Base-by-base conservation (phyloP, 2,888 invertebrate species). In the Phalangium opilio region DNA sequence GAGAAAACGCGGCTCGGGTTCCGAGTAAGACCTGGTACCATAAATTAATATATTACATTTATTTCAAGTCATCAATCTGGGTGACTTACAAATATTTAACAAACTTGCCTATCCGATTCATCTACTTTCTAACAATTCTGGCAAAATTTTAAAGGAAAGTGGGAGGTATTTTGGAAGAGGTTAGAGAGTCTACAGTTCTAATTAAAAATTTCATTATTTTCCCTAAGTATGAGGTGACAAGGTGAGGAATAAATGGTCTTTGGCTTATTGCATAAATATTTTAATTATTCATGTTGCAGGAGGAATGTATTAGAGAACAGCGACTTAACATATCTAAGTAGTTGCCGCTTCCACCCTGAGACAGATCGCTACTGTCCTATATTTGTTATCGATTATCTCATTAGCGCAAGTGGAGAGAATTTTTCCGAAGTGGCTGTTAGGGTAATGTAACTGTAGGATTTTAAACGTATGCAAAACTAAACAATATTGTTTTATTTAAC, bases 181-280 rank as follows among this genome's bases (percentile, higher is more conserved):
- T 57, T 7, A 49, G 55, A 49, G 54, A 66, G 48, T 70, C 69
- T 53, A 70, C 70, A 10, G 65, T 69, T 15, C 62, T 70, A 32
- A 65, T 69, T 3, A 70, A 70, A 57, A 70, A 69, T 54, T 64
- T 64, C 53, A 64, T 71, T 38, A 63, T 67, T 51, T 70, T 70
- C 59, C 65, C 67, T 17, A 62, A 62, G 49, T 69, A 66, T 58
- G 54, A 48, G 33, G 60, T 62, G 0, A 63, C 59, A 49, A 61
- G 66, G 64, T 65, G 57, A 21, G n/a, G 5, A 14, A 19, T 14
- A 12, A 3, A 12, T 17, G 2, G n/a, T 38, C 8, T 15, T 12
- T 35, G 12, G 20, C 14, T 47, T 12, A 17, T 14, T 32, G 14
- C 12, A 20, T 11, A 20, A 20, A 7, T 3, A 45, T 10, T 14